Evolutionary conservation across 2,888 invertebrate species (phyloP).

Genomic region (Marasmarcha lunaedactyla): DNA sequence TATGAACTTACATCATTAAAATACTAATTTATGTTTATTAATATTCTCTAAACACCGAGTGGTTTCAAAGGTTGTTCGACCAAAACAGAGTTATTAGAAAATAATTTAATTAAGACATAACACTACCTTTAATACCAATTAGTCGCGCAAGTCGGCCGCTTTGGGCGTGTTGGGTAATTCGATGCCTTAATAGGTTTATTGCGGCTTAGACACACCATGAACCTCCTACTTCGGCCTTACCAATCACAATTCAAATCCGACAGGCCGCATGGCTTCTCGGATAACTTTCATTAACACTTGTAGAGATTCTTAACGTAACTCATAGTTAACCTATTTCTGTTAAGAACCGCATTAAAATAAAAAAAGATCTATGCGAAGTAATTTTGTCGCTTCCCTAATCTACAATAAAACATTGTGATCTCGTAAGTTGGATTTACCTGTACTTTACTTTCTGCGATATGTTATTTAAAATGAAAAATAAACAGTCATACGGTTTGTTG

Average conservation of each 20-base stretch:
- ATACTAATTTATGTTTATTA: too few relatives aligned
- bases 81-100: conserved; percentile 25
- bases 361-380: too few relatives aligned
- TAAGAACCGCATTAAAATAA: too few relatives aligned
- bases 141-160: conserved; percentile 56
- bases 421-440: too few relatives aligned
- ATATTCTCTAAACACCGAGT: too few relatives aligned
- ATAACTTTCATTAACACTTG: conserved; percentile 45
- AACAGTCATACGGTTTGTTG: conserved; percentile 23
- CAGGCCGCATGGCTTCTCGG: conserved; percentile 42
- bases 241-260: conserved; percentile 34
- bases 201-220: conserved; percentile 35
- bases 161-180: conserved; percentile 64
- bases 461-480: too few relatives aligned
- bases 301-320: conserved; percentile 39
- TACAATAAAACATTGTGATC: too few relatives aligned
- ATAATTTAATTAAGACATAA: conserved; percentile 68
- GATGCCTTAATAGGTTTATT: conserved; percentile 58
- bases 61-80: too few relatives aligned
- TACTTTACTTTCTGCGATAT: too few relatives aligned
- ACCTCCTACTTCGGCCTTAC: conserved; percentile 49
- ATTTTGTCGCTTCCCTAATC: too few relatives aligned
- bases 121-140: conserved; percentile 64
- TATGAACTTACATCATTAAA: too few relatives aligned
- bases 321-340: too few relatives aligned